phyloP scores from a whole-genome alignment of 2,113 vertebrate genomes.

The Lophotis ruficrista region DNA sequence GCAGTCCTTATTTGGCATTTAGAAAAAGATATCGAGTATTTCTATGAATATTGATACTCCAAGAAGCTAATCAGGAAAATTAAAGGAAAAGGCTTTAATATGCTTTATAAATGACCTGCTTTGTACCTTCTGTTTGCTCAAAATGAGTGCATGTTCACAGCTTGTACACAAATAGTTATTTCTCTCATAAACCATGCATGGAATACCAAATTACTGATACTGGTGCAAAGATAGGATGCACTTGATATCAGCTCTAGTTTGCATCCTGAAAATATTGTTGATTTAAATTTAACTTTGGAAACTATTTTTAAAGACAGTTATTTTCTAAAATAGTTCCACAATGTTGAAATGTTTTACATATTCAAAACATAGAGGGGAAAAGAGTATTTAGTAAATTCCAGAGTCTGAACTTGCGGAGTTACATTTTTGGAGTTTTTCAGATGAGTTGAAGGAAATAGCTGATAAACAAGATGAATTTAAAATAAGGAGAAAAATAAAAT shows the following conservation, averaged over 20 bases:
- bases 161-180: neutral
- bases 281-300: neutral
- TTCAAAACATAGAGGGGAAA: neutral
- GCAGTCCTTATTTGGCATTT: neutral
- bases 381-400: neutral
- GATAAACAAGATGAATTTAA: neutral
- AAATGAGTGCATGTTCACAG: neutral
- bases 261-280: neutral
- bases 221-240: neutral
- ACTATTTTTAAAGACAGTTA: neutral
- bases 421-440: neutral
- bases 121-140: neutral
- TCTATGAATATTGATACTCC: neutral
- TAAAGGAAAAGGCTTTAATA: neutral
- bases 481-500: neutral
- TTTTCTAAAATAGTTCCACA: neutral
- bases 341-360: neutral
- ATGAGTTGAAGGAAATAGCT: neutral
- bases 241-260: neutral
- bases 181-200: neutral
- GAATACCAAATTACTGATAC: neutral
- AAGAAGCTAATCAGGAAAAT: neutral
- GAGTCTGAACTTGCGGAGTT: neutral
- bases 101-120: neutral
- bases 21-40: neutral